phyloP scores from a whole-genome alignment of 2,113 vertebrate genomes.

The Mesoclemmys tuberculata region DNA sequence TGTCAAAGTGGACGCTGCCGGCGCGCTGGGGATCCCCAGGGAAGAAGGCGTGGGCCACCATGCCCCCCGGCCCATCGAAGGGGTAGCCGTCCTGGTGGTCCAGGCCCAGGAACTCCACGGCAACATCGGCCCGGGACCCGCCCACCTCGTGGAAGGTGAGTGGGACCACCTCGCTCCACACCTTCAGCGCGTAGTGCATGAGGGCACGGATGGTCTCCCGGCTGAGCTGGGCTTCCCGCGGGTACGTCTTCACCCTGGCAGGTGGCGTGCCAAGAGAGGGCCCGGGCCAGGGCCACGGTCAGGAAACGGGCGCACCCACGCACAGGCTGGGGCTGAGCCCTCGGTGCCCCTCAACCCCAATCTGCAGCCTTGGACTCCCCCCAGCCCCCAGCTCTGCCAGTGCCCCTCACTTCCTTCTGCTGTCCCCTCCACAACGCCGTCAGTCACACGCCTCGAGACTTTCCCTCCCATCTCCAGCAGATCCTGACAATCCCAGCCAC shows the following conservation, averaged over 20 bases:
- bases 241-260: constrained; percentile 69
- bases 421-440: too few species aligned
- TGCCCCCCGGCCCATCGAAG: constrained; percentile 76
- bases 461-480: too few species aligned
- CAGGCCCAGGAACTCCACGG: constrained; percentile 73
- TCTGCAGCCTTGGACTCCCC: too few species aligned
- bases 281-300: neutral
- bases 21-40: constrained; percentile 72
- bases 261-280: neutral
- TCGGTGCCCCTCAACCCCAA: neutral
- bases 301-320: neutral
- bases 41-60: constrained; percentile 77
- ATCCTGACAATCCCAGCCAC: too few species aligned
- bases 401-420: neutral
- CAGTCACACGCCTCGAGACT: too few species aligned
- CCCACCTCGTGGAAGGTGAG: constrained; percentile 80
- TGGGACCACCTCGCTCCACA: constrained; percentile 70
- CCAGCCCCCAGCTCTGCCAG: neutral
- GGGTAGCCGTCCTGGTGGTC: constrained; percentile 74
- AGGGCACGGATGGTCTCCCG: constrained; percentile 76
- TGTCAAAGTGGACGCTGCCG: constrained; percentile 74
- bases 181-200: constrained; percentile 79
- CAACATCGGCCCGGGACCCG: constrained; percentile 64
- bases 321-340: neutral
- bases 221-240: constrained; percentile 35